Evolutionary conservation across 2,888 invertebrate species (phyloP), one percentile per base, ranked within the genome.

Genomic region (Crematogaster levior): DNA sequence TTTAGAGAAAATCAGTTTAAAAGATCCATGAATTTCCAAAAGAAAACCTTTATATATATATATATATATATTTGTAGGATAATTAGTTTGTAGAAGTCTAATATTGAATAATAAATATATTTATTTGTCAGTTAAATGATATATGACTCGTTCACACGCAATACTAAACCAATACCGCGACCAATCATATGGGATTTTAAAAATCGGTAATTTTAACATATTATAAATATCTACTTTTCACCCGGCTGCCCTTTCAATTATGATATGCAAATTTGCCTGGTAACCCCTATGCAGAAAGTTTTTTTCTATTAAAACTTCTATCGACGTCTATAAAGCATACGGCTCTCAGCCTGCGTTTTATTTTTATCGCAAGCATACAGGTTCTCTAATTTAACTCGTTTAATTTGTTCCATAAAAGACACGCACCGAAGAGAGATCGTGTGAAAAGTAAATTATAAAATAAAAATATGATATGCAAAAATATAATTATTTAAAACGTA

Each of bases 281-380:
- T 65, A 75, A 65, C 37, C 27, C 5, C 51, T 10, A 51, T 40
- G 15, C 27, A 21, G 37, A n/a, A 75, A 37, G 37, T 27, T 75
- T 65, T 74, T 75, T 65, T 75, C 51, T 51, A 75, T 75, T 75
- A 51, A 75, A 75, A 65, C 51, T 75, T 75, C 37, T 61, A 73
- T 73, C 73, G 61, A 74, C 46, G 18, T 74, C 21, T 65, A 65
- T 75, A 37, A 75, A 75, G 37, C n/a, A 40, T n/a, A 34, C 46
- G 34, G 9, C 12, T 34, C 24, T 48, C 34, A 48, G 21, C 30
- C 24, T 9, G 12, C 40, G 7, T 75, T 72, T 72, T 75, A 65
- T 75, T 51, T 75, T 65, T 37, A 65, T 65, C 48, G 37, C 51
- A 15, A n/a, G n/a, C 51, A 9, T 65, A n/a, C 63, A 37, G 34